Evolutionary conservation across 2,888 invertebrate species (phyloP).

Genomic region (Mamestra brassicae): DNA sequence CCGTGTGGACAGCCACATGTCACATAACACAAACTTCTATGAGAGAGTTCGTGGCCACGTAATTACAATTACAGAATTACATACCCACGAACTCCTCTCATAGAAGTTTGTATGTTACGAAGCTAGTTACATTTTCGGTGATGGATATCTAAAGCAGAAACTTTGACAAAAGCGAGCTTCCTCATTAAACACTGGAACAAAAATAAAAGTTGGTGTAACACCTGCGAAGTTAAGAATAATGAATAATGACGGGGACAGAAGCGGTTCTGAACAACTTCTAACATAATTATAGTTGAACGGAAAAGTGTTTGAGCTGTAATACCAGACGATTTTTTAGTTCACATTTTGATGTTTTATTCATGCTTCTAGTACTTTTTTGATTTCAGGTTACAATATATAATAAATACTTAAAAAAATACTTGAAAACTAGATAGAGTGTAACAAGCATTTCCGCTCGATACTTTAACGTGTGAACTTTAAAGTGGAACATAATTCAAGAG

Average conservation of each 20-base stretch:
- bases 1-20: too few relatives aligned
- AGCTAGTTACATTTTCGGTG: constrained; percentile 5
- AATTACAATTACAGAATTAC: too few relatives aligned
- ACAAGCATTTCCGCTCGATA: neutral
- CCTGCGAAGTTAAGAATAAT: constrained; percentile 40
- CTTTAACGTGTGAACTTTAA: neutral
- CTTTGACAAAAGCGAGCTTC: constrained; percentile 27
- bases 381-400: neutral
- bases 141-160: constrained; percentile 22
- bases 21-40: too few relatives aligned
- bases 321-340: neutral
- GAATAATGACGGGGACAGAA: constrained; percentile 15
- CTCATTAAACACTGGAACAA: constrained; percentile 34
- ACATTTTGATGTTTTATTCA: neutral
- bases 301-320: constrained; percentile 22
- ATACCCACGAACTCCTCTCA: too few relatives aligned
- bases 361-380: neutral
- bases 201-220: constrained; percentile 47
- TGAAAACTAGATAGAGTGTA: neutral
- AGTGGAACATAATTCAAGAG: constrained; percentile 3
- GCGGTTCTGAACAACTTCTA: constrained; percentile 23
- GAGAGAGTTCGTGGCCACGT: too few relatives aligned
- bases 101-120: neutral
- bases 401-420: constrained; percentile 5
- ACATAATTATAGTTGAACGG: constrained; percentile 44